These are phyloP conservation scores for Copsychus sechellarum DNA, from an alignment of 2,113 vertebrate genomes.

Conservation along the genomic window DNA sequence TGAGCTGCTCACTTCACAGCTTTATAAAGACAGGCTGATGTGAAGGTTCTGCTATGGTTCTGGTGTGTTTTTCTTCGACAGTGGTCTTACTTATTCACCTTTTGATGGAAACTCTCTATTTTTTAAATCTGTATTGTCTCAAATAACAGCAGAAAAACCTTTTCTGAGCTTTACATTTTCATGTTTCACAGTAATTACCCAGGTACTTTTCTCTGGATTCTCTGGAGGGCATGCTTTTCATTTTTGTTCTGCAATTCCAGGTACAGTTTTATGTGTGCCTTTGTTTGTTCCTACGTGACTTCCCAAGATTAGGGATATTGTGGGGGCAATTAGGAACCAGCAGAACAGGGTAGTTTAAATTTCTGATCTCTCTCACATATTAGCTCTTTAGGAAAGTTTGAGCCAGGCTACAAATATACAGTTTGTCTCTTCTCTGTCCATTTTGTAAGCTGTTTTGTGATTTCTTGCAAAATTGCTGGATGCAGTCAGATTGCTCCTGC, in stretches of 20 bases:
- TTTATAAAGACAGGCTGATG: background rate
- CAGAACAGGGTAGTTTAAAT: background rate
- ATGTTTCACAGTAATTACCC: background rate
- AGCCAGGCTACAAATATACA: background rate
- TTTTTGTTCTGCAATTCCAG: background rate
- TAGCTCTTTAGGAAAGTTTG: background rate
- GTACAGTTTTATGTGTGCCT: background rate
- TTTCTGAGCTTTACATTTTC: background rate
- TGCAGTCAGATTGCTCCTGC: background rate
- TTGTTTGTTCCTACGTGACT: background rate
- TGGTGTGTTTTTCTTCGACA: background rate
- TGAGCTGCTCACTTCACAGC: background rate
- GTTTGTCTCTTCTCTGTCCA: background rate
- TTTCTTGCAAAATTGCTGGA: background rate
- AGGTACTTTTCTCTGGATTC: background rate
- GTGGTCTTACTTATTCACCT: background rate
- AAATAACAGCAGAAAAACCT: background rate
- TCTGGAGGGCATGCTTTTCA: background rate
- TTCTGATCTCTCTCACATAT: background rate
- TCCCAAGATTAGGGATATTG: background rate
- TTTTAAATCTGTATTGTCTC: background rate
- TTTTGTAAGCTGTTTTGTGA: background rate
- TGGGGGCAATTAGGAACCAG: background rate
- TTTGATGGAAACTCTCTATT: background rate
- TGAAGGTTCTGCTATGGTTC: background rate